Conservation (phyloP, 2,113 vertebrate genomes). For the Rattus norvegicus region GRCr8 NC_086020.1:117584501-117585000, state of each 20-base stretch:
- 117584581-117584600: not conserved
- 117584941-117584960: not conserved
- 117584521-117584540: not conserved
- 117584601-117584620: not conserved
- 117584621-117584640: not conserved
- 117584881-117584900: not conserved
- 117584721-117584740: not conserved
- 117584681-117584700: not conserved
- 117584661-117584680: not conserved
- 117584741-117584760: not conserved
- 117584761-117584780: not conserved
- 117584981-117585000: not conserved
- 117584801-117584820: not conserved
- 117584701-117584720: not conserved
- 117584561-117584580: not conserved
- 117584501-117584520: not conserved
- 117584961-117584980: not conserved
- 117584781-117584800: slow-evolving; percentile 3
- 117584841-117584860: not conserved
- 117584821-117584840: not conserved
- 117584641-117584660: slow-evolving; percentile 14
- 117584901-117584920: not conserved
- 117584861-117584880: not conserved
- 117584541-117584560: not conserved
- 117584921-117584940: not conserved